Evolutionary conservation across 2,888 invertebrate species (phyloP), one percentile per base, ranked within the genome.

Genomic region (Muscina levida): DNA sequence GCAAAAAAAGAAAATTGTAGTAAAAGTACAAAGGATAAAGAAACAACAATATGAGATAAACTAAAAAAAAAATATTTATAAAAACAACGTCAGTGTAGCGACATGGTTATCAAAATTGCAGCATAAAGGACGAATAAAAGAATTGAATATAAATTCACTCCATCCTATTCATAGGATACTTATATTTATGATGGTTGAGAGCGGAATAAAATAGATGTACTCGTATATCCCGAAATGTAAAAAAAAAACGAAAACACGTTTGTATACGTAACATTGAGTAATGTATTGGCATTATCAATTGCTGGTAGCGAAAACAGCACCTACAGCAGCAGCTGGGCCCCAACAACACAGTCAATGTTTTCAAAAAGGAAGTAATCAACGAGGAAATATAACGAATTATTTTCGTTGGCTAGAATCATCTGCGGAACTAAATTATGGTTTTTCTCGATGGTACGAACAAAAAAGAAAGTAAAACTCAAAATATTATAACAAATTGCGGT

Each of bases 371-470:
- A 22, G 22, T 62, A 62, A 42, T 62, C 62, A 62, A 62, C 42
- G 62, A n/a, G 31, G 42, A 62, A 62, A 62, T 62, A 10, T 42
- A 42, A 42, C 13, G 42, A 62, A 62, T 42, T 22, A 42, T 62
- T 62, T 4, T 62, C 13, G 42, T 2, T 39, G 62, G 15, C 15
- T 5, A 42, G 39, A 10, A 6, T 1, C 13, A 24, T 11, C 22
- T 62, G 15, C 15, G 5, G 13, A 62, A 42, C 62, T 19, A 42
- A 62, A 19, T 59, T 59, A 39, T 1, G 37, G 26, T 59, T 59
- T 31, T 31, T 31, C 19, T 51, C 8, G 2, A 19, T 4, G 19
- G n/a, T n/a, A n/a, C n/a, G n/a, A 59, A 5, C 51, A 53, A 2
- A 56, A n/a, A n/a, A n/a, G n/a, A n/a, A n/a, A n/a, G n/a, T n/a